Evolutionary conservation across 2,888 invertebrate species (phyloP).

Genomic region (Stenodera caucasica): DNA sequence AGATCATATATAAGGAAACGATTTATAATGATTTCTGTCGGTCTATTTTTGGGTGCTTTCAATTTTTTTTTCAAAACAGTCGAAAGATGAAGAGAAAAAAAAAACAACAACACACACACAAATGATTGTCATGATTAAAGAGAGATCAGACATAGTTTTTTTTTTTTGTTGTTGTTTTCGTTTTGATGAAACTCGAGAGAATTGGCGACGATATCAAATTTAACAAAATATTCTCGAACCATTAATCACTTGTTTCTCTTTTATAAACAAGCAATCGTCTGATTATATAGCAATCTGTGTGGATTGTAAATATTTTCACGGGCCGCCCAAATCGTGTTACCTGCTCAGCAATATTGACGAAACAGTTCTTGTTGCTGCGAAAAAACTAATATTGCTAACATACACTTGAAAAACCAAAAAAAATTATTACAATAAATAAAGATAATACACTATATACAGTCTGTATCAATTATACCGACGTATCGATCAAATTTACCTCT

Average conservation of each 20-base stretch:
- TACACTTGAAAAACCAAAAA: conserved; percentile 11
- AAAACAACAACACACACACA: too few relatives aligned
- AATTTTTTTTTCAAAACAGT: too few relatives aligned
- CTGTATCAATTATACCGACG: too few relatives aligned
- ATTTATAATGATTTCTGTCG: conserved; percentile 12
- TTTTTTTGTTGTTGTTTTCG: not conserved
- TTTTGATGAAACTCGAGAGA: not conserved
- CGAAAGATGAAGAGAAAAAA: too few relatives aligned
- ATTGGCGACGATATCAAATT: conserved; percentile 13
- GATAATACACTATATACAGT: too few relatives aligned
- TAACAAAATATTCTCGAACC: conserved; percentile 32
- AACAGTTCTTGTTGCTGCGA: conserved; percentile 37
- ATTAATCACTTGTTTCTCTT: conserved; percentile 36
- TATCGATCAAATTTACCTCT: conserved; percentile 21
- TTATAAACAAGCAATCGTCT: conserved; percentile 38
- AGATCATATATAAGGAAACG: conserved; percentile 22
- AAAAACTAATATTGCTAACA: conserved; percentile 43
- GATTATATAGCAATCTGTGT: conserved; percentile 39
- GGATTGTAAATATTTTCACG: conserved; percentile 46
- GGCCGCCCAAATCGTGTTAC: conserved; percentile 48
- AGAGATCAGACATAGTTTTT: not conserved
- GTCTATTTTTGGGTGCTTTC: conserved; percentile 5
- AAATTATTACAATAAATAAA: too few relatives aligned
- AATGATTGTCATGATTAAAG: too few relatives aligned
- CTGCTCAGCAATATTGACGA: conserved; percentile 39